Evolutionary conservation across 2,888 invertebrate genomes (phyloP).

Genomic region (Coleophora deauratella): DNA sequence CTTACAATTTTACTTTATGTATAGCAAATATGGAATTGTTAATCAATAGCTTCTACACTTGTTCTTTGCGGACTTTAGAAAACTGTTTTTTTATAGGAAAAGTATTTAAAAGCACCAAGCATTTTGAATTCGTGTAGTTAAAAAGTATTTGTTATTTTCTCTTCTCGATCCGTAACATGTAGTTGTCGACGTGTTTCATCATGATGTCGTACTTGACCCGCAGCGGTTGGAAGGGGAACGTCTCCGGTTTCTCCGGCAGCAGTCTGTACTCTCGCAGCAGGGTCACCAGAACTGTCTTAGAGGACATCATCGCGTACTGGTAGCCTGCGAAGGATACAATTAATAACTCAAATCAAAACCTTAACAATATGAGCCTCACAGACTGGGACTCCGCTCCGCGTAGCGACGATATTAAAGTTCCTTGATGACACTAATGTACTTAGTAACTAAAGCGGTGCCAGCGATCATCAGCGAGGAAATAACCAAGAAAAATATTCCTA

Average conservation of each 20-base stretch:
- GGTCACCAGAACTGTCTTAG: constrained; percentile 30
- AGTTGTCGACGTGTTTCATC: constrained; percentile 38
- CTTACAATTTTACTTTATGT: no score
- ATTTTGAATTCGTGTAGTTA: no score
- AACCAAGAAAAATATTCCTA: not conserved
- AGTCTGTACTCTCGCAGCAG: constrained; percentile 26
- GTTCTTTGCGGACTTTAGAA: no score
- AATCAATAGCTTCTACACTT: no score
- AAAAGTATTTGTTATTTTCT: not conserved
- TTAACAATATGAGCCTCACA: not conserved
- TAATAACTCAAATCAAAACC: no score
- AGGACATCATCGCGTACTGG: constrained; percentile 36
- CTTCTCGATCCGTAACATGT: constrained; percentile 25
- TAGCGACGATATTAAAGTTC: not conserved
- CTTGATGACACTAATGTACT: not conserved
- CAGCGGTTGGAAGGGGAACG: constrained; percentile 16
- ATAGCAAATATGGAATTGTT: no score
- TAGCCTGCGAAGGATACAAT: constrained; percentile 23
- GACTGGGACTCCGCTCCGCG: not conserved
- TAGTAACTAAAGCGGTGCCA: not conserved
- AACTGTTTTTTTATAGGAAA: no score
- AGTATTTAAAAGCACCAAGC: no score
- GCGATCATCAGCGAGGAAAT: not conserved
- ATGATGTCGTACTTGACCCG: constrained; percentile 33
- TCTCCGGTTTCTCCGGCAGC: constrained; percentile 15